Base-by-base conservation (phyloP, 2,113 vertebrate genomes). In the Gnathonemus echidnorhynchus region DNA sequence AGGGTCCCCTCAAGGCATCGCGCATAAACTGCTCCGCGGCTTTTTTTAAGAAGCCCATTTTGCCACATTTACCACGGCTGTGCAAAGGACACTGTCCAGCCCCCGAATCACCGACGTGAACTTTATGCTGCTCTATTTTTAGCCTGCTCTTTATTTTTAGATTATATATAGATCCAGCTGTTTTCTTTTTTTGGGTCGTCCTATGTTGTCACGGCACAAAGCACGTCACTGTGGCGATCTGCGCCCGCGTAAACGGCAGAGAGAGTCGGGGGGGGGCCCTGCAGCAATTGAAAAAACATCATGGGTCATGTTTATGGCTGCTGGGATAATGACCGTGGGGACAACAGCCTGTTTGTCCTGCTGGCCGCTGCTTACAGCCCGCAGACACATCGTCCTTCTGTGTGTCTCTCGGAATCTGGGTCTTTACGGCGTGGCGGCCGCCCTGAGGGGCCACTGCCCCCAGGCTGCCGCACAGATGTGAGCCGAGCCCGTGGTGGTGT, bases 1-100 rank as follows among this genome's bases (percentile, higher is more conserved):
- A 93, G 93, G 93, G 95, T 96, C 95, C 95, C 94, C 95, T 97
- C 94, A 95, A 96, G 96, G 95, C 91, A 89, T 93, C 92, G 92
- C 92, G 95, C 94, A 97, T 96, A 94, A 96, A 91, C 92, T 96
- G 93, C 94, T 97, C 94, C 93, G 2, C 91, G 89, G 91, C 90
- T 77, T 88, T 80, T 93, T 95, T 95, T 93, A 95, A 95, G 95
- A 95, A 94, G 95, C 94, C 93, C 91, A 89, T 70, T 89, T 90
- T 92, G 94, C 93, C 94, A 93, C 95, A 94, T 96, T 93, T 94
- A 94, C 92, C 92, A 91, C 90, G 89, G 11, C 49, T 90, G 92
- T 93, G 92, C 91, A 93, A 94, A 90, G 70, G 21, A 93, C 93
- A 93, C 93, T 94, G 91, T 93, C 86, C 91, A 15, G 13, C 88